Conservation (phyloP, 37 sponge, comb jelly and placozoan genomes). For the Hexactinellida sp. region DNA sequence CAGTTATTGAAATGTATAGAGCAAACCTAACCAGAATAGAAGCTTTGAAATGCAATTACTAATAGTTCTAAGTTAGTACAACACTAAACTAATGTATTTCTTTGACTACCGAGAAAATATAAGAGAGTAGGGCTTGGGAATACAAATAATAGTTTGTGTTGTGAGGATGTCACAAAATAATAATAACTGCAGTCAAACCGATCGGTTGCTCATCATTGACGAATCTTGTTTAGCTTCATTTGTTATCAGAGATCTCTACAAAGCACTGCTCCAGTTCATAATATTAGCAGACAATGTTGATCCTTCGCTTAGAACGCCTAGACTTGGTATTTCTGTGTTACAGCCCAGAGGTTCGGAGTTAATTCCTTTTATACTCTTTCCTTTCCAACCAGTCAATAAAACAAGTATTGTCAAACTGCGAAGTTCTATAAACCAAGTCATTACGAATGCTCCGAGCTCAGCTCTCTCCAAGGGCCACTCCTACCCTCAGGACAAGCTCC, state of each 20-base stretch:
- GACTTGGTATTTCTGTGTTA: not conserved
- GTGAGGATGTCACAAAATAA: not conserved
- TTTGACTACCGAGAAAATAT: not conserved
- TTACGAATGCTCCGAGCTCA: not conserved
- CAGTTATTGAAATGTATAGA: no score
- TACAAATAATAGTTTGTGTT: not conserved
- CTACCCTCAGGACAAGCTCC: not conserved
- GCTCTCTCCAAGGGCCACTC: not conserved
- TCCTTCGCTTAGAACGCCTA: not conserved
- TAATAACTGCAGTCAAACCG: not conserved
- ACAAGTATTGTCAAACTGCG: not conserved
- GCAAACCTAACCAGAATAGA: no score
- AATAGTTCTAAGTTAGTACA: no score
- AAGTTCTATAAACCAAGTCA: not conserved
- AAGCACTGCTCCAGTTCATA: not conserved
- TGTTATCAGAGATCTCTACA: not conserved
- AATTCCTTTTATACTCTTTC: not conserved
- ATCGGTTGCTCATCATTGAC: not conserved
- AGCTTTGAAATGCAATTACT: no score
- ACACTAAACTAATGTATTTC: not conserved
- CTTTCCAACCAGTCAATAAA: conserved; percentile 6
- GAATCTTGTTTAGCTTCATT: not conserved
- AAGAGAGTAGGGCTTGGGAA: not conserved
- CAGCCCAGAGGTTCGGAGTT: not conserved
- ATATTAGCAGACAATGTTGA: not conserved